These are phyloP conservation scores for Hirtodrosophila confusa DNA, from an alignment of 2,888 invertebrate species.

Conservation along the genomic window DNA sequence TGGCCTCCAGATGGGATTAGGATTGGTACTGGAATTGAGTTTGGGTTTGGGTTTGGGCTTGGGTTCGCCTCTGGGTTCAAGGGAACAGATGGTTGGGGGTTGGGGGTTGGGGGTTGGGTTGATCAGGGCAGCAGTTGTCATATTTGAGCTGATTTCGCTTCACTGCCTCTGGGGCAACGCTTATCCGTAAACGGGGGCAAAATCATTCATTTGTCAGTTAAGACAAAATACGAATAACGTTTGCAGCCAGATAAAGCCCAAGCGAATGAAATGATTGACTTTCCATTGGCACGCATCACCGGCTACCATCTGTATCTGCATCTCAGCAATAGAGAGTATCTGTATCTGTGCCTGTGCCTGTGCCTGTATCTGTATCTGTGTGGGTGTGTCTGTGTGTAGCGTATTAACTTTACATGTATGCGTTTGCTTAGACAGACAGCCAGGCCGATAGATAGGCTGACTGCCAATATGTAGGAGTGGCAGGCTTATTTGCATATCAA, in stretches of 20 bases:
- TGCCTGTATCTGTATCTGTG: neutral
- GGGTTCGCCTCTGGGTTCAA: neutral
- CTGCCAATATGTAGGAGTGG: constrained; percentile 24
- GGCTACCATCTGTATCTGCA: constrained; percentile 29
- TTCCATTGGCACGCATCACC: constrained; percentile 73
- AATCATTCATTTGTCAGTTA: constrained; percentile 77
- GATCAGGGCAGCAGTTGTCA: constrained; percentile 38
- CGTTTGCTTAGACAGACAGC: constrained; percentile 35
- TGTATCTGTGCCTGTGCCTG: constrained; percentile 2
- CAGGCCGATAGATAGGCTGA: constrained; percentile 23
- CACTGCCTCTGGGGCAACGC: constrained; percentile 56
- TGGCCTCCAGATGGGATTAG: constrained; percentile 42
- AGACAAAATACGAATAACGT: constrained; percentile 66
- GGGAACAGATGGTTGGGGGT: too few species aligned
- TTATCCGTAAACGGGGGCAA: constrained; percentile 54
- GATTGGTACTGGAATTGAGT: constrained; percentile 14
- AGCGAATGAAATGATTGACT: constrained; percentile 72
- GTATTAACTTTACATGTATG: constrained; percentile 31
- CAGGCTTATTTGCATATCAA: constrained; percentile 72
- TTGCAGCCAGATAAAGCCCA: constrained; percentile 65
- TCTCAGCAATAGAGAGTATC: neutral
- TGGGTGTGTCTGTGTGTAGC: constrained; percentile 6
- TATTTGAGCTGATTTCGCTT: constrained; percentile 66
- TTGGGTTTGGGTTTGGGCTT: constrained; percentile 10
- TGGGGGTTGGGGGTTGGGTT: neutral